Evolutionary conservation across 2,888 invertebrate genomes (phyloP), one percentile per base, ranked within the genome.

Genomic region (Didymodactylos carnosus): DNA sequence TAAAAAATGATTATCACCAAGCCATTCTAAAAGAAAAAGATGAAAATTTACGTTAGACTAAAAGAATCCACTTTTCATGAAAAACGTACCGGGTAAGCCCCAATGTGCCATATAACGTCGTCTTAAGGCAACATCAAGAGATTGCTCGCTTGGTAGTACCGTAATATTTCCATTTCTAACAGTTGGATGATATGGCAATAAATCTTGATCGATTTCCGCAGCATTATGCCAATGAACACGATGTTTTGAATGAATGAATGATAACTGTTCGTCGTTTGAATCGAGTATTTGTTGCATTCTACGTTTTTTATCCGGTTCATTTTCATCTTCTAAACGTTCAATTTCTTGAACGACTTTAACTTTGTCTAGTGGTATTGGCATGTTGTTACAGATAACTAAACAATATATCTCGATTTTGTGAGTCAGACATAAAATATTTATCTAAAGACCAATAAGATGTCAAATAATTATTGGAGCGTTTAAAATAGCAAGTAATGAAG

Each of bases 1-100:
- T 72, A 98, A 87, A 82, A 91, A 98, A 83, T 98, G 97, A 85
- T 98, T 98, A 85, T 98, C 97, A 84, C 94, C 93, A 75, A 98
- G 87, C 95, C 95, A 97, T 79, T 90, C 89, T 14, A 95, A 97
- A 78, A 98, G 86, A 80, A 82, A 80, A 75, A 83, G 83, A 76
- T 94, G 95, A 16, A 49, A 7, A 19, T 46, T n/a, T 46, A 2
- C 23, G 19, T 62, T 62, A 19, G 0, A 62, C 14, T n/a, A n/a
- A n/a, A n/a, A n/a, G 14, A 23, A 49, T 49, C 11, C 8, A 49
- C 7, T 23, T 49, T 41, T 41, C 13, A 7, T 3, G 13, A 49
- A 25, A 10, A 46, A 62, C 35, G 11, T 35, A 62, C 62, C 62
- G 29, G 62, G 62, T 11, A 62, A n/a, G 13, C 62, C 62, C 62